Evolutionary conservation across 2,113 vertebrate genomes (phyloP).

Genomic region (Varanus salvator): DNA sequence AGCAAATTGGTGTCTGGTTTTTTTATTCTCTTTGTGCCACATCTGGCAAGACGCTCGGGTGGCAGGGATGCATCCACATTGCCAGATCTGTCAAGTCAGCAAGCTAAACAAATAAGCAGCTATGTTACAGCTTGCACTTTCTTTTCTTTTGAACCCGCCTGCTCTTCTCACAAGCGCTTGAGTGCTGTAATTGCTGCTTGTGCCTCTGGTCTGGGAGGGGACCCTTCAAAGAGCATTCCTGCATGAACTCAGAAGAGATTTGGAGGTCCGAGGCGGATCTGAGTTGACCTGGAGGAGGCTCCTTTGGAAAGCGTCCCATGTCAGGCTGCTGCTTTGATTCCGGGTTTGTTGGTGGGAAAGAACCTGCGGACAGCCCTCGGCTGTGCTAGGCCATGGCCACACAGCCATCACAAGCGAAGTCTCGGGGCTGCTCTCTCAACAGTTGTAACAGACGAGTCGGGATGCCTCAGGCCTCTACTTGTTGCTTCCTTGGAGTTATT

Average conservation of each 20-base stretch:
- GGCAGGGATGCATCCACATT: background rate
- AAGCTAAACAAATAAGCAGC: background rate
- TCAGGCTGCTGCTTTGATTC: background rate
- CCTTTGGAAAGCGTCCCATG: constrained; percentile 33
- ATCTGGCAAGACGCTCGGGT: background rate
- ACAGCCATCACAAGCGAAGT: background rate
- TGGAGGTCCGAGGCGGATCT: constrained; percentile 15
- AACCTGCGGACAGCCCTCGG: constrained; percentile 11
- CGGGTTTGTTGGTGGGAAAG: constrained; percentile 18
- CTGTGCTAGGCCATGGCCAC: constrained; percentile 24
- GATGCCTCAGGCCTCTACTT: constrained; percentile 56
- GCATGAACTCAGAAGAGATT: background rate
- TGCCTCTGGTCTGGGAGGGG: background rate
- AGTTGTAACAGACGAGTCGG: constrained; percentile 58
- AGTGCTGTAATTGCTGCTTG: background rate
- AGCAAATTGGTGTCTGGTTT: background rate
- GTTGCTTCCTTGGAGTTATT: constrained; percentile 60
- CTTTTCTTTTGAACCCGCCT: background rate
- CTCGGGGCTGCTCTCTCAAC: constrained; percentile 57
- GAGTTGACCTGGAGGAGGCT: background rate
- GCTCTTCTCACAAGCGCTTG: constrained; percentile 9
- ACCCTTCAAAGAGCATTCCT: background rate
- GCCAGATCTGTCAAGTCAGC: background rate
- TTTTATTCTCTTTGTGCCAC: background rate
- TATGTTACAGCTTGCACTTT: background rate